phyloP scores from a whole-genome alignment of 2,797 vertebrate genomes.

The Cirrhinus molitorella region DNA sequence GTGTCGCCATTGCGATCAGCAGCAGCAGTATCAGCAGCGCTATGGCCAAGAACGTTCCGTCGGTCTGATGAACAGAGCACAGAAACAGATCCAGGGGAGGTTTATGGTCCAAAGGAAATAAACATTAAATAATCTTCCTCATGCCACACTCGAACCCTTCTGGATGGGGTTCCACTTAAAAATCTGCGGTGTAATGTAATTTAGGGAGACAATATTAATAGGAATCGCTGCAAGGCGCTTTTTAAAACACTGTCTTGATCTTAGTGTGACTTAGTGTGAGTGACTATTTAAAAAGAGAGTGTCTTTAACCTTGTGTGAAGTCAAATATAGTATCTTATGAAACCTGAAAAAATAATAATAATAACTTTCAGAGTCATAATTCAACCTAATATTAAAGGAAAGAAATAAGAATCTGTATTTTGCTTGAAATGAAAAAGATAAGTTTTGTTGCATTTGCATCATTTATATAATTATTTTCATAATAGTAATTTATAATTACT shows the following conservation, averaged over 20 bases:
- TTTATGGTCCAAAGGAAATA: conserved; percentile 30
- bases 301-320: neutral
- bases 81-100: conserved; percentile 36
- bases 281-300: neutral
- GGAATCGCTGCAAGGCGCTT: neutral
- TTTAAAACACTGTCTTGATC: neutral
- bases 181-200: conserved; percentile 12
- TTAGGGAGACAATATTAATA: neutral
- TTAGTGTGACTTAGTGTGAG: neutral
- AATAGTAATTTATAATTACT: neutral
- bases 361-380: neutral
- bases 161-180: conserved; percentile 36
- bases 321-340: neutral
- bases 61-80: conserved; percentile 79
- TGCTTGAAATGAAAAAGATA: neutral
- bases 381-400: conserved; percentile 10
- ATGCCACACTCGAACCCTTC: conserved; percentile 21
- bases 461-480: neutral
- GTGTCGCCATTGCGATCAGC: conserved; percentile 84
- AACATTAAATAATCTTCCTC: conserved; percentile 19
- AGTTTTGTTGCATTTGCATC: neutral
- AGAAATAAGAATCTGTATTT: neutral
- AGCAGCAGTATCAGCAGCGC: conserved; percentile 92
- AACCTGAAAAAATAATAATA: neutral
- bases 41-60: conserved; percentile 92